These are phyloP conservation scores for Enteromius fasciolatus DNA, from an alignment of 2,797 vertebrate species.

Conservation along the genomic window DNA sequence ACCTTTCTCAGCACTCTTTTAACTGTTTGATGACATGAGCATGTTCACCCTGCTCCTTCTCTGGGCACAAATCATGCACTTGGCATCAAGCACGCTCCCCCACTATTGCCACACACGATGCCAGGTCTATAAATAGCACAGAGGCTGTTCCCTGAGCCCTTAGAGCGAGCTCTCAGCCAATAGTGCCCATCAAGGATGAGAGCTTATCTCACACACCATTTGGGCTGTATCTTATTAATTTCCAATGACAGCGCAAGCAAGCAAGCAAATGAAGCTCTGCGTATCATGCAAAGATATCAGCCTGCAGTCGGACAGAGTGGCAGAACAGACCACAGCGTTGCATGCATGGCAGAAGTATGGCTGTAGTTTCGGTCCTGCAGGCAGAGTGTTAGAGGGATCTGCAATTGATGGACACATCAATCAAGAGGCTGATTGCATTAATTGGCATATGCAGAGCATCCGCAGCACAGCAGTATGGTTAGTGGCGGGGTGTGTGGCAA, in stretches of 20 bases:
- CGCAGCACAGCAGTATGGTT: constrained; percentile 25
- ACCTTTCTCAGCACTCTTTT: constrained; percentile 15
- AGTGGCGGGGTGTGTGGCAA: constrained; percentile 22
- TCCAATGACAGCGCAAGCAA: constrained; percentile 27
- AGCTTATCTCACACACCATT: constrained; percentile 35
- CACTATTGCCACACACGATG: constrained; percentile 53
- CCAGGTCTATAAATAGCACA: constrained; percentile 53
- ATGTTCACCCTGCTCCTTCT: constrained; percentile 16
- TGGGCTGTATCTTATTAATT: constrained; percentile 38
- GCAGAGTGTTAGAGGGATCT: constrained; percentile 12
- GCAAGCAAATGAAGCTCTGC: constrained; percentile 7
- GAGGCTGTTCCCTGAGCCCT: constrained; percentile 43
- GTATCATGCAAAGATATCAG: neutral
- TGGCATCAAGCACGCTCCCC: constrained; percentile 40
- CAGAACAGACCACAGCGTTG: neutral
- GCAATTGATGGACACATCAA: constrained; percentile 41
- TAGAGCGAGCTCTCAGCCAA: constrained; percentile 30
- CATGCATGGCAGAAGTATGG: neutral
- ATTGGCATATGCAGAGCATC: constrained; percentile 47
- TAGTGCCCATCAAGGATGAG: constrained; percentile 24
- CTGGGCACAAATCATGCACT: constrained; percentile 36
- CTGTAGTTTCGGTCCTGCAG: constrained; percentile 10
- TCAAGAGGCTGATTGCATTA: constrained; percentile 48
- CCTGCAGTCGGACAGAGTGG: neutral
- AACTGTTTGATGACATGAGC: constrained; percentile 29